Base-by-base conservation (phyloP, 2,888 invertebrate species). In the Drosophila ochracea region DNA sequence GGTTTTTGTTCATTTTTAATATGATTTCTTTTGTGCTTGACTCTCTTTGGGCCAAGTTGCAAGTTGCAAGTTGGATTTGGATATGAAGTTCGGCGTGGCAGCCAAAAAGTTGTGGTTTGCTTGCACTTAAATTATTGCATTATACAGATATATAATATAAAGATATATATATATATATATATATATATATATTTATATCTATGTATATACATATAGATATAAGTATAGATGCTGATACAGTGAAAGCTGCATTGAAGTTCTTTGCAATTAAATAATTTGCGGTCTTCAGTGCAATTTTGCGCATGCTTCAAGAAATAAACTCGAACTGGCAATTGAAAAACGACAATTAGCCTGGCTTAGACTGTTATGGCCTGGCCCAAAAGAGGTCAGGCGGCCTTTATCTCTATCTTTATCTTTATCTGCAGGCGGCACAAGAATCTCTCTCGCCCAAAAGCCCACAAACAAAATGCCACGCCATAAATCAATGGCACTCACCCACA, bases 91-190 rank as follows among this genome's bases (percentile, higher is more conserved):
- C 67, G 70, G 72, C 76, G 55, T 31, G 30, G 58, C 31, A 43
- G 31, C 31, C 43, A 19, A 31, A 58, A 83, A 82, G 78, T 88
- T 89, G 89, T 72, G 87, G 87, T 83, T 80, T 75, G 74, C 74
- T 81, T 89, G 84, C 89, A 84, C 84, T 89, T 87, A 89, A 88
- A 88, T 87, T 89, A 89, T 89, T 88, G 87, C 89, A 88, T 89
- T 84, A 35, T 35, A 35, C 61, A 43, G 31, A 21, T 21, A 9
- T 11, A 35, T 35, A 35, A 43, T 64, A 57, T n/a, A 39, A 9
- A 39, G 3, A 37, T 5, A 55, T 4, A 21, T 21, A 13, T 21
- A 13, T 13, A 13, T 21, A 13, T 7, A 3, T 43, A 6, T 7
- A 13, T 21, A 1, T 11, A 6, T 11, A 11, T 33, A 3, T 33